A percentile compares a stretch with the other conserved stretches of the same genome.
Evolutionary conservation across 2,797 vertebrate genomes (phyloP).

Genomic region (Gymnodraco acuticeps): DNA sequence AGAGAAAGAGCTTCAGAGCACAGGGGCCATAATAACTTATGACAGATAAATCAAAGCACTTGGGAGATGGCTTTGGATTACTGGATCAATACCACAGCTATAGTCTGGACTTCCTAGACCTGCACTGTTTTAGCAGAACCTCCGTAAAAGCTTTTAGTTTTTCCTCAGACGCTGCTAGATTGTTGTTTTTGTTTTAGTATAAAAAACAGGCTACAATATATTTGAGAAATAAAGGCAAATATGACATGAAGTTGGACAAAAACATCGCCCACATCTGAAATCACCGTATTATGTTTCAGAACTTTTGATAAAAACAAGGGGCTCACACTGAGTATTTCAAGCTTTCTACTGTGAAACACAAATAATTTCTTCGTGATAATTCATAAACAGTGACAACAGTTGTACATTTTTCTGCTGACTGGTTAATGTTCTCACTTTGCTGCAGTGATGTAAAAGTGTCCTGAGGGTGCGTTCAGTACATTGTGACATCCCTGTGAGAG

Average conservation of each 20-base stretch:
- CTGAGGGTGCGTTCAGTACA: constrained; percentile 11
- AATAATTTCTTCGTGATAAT: not conserved
- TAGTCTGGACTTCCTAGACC: constrained; percentile 51
- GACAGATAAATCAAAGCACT: constrained; percentile 82
- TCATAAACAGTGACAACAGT: not conserved
- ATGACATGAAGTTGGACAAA: constrained; percentile 23
- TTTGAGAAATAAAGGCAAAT: constrained; percentile 25
- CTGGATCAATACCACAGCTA: constrained; percentile 76
- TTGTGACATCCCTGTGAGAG: constrained; percentile 20
- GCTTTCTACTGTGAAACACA: constrained; percentile 9
- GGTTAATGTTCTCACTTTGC: constrained; percentile 17
- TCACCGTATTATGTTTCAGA: constrained; percentile 17
- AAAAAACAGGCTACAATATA: constrained; percentile 9
- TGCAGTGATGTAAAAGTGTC: constrained; percentile 14
- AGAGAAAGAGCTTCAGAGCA: constrained; percentile 68
- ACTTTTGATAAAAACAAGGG: constrained; percentile 8
- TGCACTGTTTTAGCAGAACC: constrained; percentile 39
- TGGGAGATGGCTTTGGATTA: constrained; percentile 77
- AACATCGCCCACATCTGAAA: constrained; percentile 1
- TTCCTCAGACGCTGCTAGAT: constrained; percentile 23
- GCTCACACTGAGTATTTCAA: not conserved
- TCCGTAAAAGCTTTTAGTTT: constrained; percentile 36
- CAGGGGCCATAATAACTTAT: constrained; percentile 78
- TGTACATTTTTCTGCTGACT: constrained; percentile 17
- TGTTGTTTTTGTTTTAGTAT: constrained; percentile 24